Percentiles rank a stretch among this genome's conserved stretches.
phyloP scores from a whole-genome alignment of 2,888 invertebrate species.

The Dermolepida albohirtum region DNA sequence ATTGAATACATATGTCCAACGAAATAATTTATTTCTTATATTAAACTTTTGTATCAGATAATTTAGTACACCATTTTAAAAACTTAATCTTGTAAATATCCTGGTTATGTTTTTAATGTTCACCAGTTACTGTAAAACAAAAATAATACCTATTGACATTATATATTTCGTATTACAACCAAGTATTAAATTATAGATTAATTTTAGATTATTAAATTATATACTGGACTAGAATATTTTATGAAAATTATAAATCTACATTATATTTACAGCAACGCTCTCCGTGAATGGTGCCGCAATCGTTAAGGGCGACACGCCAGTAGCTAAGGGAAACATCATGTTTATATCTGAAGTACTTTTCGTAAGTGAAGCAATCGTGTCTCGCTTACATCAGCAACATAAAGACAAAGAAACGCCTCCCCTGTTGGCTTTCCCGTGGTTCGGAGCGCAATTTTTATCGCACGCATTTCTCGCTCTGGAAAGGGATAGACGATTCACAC shows the following conservation, averaged over 20 bases:
- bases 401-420: conserved; percentile 76
- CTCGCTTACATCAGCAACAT: conserved; percentile 72
- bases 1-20: no score
- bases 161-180: no score
- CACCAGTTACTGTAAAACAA: no score
- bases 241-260: conserved; percentile 11
- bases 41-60: no score
- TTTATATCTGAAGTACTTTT: conserved; percentile 74
- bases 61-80: no score
- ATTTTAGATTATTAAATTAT: conserved; percentile 13
- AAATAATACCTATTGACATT: no score
- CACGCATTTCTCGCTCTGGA: conserved; percentile 73
- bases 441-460: conserved; percentile 73
- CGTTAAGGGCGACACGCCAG: conserved; percentile 71
- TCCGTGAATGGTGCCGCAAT: conserved; percentile 72
- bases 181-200: not conserved
- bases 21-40: no score
- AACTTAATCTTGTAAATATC: no score
- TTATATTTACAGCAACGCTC: conserved; percentile 64
- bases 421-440: conserved; percentile 74
- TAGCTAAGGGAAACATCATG: conserved; percentile 73
- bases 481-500: conserved; percentile 68
- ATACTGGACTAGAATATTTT: not conserved
- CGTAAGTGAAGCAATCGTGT: conserved; percentile 72
- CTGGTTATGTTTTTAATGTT: no score